These are phyloP conservation scores for Haliclona indistincta DNA, from an alignment of 37 sponge, comb jelly and placozoan species.

Conservation along the genomic window DNA sequence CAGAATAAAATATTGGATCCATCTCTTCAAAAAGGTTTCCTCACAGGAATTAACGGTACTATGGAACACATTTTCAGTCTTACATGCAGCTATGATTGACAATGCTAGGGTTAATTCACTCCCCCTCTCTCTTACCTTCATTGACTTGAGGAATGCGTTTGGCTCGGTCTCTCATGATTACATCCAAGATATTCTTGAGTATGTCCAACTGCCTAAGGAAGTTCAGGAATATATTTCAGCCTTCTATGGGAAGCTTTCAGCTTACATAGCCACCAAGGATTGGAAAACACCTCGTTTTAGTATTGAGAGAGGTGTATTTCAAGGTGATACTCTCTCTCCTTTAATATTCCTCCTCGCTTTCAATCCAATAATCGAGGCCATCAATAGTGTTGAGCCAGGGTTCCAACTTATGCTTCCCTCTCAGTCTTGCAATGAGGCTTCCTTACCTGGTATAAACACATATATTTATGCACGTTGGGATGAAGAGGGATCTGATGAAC, in stretches of 20 bases:
- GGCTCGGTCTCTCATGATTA: too few species aligned
- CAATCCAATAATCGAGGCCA: conserved; percentile 5
- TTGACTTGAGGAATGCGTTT: conserved; percentile 3
- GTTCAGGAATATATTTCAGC: not conserved
- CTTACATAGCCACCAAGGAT: conserved; percentile 4
- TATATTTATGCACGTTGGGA: conserved; percentile 3
- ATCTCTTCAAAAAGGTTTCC: not conserved
- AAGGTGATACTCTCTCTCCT: conserved; percentile 12
- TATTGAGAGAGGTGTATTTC: not conserved
- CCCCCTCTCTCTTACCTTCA: not conserved
- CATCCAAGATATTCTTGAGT: conserved; percentile 3
- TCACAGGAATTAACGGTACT: not conserved
- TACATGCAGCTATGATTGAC: not conserved
- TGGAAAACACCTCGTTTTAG: not conserved
- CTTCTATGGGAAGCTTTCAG: not conserved
- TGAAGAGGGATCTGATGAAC: conserved; percentile 3
- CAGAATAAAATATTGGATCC: conserved; percentile 12
- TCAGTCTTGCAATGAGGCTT: not conserved
- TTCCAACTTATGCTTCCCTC: not conserved
- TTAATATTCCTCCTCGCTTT: conserved; percentile 2
- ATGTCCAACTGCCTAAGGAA: not conserved
- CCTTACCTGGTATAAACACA: not conserved
- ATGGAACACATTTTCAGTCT: not conserved
- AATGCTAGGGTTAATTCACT: not conserved
- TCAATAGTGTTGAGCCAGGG: too few species aligned